phyloP scores from a whole-genome alignment of 2,888 invertebrate genomes.

The Drosophila barbarae region DNA sequence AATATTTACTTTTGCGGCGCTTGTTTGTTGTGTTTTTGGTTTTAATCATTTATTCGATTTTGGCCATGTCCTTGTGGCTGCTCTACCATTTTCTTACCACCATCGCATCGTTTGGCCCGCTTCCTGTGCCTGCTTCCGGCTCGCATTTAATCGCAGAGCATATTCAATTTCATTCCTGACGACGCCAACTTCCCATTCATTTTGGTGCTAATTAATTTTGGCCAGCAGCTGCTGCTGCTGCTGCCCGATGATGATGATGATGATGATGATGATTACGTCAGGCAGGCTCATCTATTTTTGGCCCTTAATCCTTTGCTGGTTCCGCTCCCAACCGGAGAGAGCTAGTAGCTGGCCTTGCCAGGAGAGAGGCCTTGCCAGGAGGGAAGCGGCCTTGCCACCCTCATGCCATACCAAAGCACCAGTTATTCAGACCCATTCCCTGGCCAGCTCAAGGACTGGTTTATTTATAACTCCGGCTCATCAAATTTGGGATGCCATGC shows the following conservation, averaged over 20 bases:
- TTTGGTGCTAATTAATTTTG: conserved; percentile 50
- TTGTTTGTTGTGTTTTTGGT: conserved; percentile 24
- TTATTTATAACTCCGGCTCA: conserved; percentile 37
- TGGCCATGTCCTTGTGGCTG: conserved; percentile 14
- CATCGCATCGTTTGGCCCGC: neutral
- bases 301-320: conserved; percentile 33
- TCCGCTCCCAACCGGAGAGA: conserved; percentile 13
- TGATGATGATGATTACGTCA: conserved; percentile 49
- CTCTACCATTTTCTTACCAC: conserved; percentile 1
- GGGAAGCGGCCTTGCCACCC: conserved; percentile 12
- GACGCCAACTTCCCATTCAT: conserved; percentile 42
- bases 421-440: neutral
- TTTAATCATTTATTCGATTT: conserved; percentile 37
- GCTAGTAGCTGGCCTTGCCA: neutral
- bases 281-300: conserved; percentile 40
- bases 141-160: conserved; percentile 42
- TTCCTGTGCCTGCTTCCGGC: conserved; percentile 20
- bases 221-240: conserved; percentile 11
- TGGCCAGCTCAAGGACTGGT: conserved; percentile 23
- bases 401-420: neutral
- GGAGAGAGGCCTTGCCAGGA: conserved; percentile 26
- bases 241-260: conserved; percentile 9
- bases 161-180: conserved; percentile 46
- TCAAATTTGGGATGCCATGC: conserved; percentile 31
- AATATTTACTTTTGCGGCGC: conserved; percentile 8